A percentile compares a stretch with the other conserved stretches of the same genome.
Conservation (phyloP, 1,140 invertebrate genomes). For the Sycophaga agraensis region DNA sequence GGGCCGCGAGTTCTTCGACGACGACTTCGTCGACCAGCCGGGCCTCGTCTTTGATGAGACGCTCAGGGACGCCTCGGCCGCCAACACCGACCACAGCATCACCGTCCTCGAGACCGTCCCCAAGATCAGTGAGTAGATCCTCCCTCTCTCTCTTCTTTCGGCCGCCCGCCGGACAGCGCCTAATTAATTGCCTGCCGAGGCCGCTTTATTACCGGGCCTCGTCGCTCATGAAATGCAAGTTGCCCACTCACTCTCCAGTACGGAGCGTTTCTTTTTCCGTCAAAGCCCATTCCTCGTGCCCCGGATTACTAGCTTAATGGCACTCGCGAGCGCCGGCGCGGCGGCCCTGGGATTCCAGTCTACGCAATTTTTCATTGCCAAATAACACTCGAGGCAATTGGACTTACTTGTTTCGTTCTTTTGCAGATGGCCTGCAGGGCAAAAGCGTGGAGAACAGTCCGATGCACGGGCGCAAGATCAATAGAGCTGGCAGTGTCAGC, state of each 20-base stretch:
- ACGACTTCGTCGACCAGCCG: slow-evolving; percentile 89
- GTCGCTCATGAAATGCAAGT: no score
- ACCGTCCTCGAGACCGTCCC: slow-evolving; percentile 46
- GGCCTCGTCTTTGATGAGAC: slow-evolving; percentile 75
- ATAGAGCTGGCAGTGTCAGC: slow-evolving; percentile 68
- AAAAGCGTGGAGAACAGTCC: slow-evolving; percentile 49
- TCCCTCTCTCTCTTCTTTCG: no score
- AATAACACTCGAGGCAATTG: not conserved
- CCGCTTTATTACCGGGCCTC: no score
- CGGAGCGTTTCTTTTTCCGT: no score
- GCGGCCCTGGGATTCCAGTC: no score
- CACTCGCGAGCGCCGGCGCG: no score
- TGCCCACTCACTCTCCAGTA: no score
- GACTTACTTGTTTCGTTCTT: not conserved
- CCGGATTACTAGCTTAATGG: no score
- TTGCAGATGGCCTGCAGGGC: slow-evolving; percentile 26
- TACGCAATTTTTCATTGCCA: not conserved
- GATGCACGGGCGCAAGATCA: slow-evolving; percentile 51
- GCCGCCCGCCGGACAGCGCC: no score
- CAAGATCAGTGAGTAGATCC: slow-evolving; percentile 49
- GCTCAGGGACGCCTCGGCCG: slow-evolving; percentile 39
- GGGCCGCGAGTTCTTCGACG: slow-evolving; percentile 76
- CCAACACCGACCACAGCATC: slow-evolving; percentile 47
- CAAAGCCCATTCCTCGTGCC: no score
- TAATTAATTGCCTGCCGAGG: no score